These are phyloP conservation scores for Capreolus pygargus DNA, from an alignment of 2,113 vertebrate species.

Conservation along the genomic window DNA sequence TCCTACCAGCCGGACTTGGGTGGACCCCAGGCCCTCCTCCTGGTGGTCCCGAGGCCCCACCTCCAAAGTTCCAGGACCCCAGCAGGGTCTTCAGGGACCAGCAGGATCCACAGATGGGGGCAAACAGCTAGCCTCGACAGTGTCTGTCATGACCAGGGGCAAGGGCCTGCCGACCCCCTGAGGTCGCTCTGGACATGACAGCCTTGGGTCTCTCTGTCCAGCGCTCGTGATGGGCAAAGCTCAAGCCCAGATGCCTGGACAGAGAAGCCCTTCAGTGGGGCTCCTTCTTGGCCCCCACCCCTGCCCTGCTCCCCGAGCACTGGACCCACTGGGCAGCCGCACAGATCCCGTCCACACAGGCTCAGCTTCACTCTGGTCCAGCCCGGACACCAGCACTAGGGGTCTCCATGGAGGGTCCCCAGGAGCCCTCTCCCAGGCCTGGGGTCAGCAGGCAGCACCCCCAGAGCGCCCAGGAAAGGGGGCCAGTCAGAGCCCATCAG, in stretches of 20 bases:
- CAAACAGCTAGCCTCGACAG: fast-evolving
- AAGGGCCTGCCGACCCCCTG: fast-evolving
- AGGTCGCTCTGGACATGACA: neutral
- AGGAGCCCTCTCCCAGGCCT: neutral
- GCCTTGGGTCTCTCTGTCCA: fast-evolving
- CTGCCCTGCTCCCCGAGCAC: neutral
- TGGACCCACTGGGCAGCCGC: fast-evolving
- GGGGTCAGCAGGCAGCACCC: no score
- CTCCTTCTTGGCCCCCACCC: neutral
- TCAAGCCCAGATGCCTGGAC: no score
- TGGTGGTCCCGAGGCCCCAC: neutral
- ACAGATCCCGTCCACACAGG: fast-evolving
- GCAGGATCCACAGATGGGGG: fast-evolving
- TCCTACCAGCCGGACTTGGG: neutral
- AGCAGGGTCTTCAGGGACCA: neutral
- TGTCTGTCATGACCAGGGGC: neutral
- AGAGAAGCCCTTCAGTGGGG: neutral
- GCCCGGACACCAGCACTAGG: fast-evolving
- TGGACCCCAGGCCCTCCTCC: fast-evolving
- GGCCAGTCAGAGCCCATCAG: fast-evolving
- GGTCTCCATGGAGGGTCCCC: neutral
- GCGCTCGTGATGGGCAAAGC: neutral
- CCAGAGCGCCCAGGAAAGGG: fast-evolving
- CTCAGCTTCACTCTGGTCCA: no score
- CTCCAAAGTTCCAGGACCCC: no score